These are phyloP conservation scores for Bursaphelenchus mucronatus DNA, from an alignment of 1,140 invertebrate genomes.

Conservation along the genomic window DNA sequence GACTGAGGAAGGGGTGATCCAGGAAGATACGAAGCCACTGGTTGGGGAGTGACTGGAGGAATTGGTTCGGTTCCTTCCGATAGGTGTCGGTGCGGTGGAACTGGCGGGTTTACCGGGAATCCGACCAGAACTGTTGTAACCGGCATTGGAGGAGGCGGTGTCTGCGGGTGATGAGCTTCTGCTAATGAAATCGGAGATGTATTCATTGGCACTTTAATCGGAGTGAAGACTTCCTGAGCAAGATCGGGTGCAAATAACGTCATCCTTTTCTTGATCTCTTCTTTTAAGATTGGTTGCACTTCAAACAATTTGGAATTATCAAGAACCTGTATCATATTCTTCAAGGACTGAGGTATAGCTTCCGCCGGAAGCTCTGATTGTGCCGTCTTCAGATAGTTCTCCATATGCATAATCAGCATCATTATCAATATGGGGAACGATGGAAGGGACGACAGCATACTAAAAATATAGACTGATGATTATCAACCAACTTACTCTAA, in stretches of 20 bases:
- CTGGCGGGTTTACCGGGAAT: too few species aligned
- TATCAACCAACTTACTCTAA: conserved; percentile 20
- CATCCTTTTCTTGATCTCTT: conserved; percentile 17
- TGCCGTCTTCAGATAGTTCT: conserved; percentile 79
- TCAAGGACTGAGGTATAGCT: conserved; percentile 88
- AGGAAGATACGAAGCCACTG: too few species aligned
- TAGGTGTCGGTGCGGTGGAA: too few species aligned
- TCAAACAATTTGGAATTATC: conserved; percentile 63
- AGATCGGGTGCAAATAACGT: conserved; percentile 9
- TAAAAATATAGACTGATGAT: conserved; percentile 4
- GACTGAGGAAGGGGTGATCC: too few species aligned
- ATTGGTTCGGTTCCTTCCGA: too few species aligned
- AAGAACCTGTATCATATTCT: conserved; percentile 97
- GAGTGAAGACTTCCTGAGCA: conserved; percentile 6
- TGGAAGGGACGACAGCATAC: conserved; percentile 15
- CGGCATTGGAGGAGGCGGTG: too few species aligned
- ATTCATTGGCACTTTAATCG: not conserved
- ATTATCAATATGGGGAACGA: conserved; percentile 84
- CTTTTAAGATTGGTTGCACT: conserved; percentile 6
- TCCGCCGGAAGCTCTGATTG: conserved; percentile 67
- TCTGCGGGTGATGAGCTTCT: too few species aligned
- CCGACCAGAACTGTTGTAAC: too few species aligned
- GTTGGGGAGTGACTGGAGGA: too few species aligned
- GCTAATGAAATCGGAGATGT: too few species aligned
- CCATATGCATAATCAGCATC: conserved; percentile 77